Evolutionary conservation across 2,113 vertebrate species (phyloP).

Genomic region (Trinectes maculatus): DNA sequence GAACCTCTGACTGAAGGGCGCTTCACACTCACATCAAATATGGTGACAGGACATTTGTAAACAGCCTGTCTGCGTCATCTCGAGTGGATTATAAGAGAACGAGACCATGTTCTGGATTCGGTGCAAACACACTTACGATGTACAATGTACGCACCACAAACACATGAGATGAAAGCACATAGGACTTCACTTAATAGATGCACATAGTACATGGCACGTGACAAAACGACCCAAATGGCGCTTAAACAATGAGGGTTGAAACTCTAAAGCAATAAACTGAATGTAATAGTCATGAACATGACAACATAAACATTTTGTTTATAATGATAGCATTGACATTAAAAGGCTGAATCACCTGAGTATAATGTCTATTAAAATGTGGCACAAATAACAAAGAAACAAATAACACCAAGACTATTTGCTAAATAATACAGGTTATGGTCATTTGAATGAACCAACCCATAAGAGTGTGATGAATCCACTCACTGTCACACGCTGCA

Average conservation of each 20-base stretch:
- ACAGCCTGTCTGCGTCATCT: background rate
- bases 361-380: background rate
- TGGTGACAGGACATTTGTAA: background rate
- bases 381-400: background rate
- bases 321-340: background rate
- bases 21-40: constrained; percentile 5
- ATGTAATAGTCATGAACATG: background rate
- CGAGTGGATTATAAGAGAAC: no score
- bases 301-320: background rate
- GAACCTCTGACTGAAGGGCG: constrained; percentile 19
- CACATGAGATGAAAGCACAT: background rate
- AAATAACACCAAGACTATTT: background rate
- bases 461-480: background rate
- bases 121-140: background rate
- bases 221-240: background rate
- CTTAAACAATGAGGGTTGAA: background rate
- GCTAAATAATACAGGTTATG: background rate
- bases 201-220: background rate
- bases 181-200: background rate
- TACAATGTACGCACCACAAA: background rate
- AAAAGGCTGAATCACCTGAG: background rate
- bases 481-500: no score
- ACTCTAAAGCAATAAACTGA: background rate
- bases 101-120: no score
- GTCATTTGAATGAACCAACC: background rate